phyloP scores from a whole-genome alignment of 2,113 vertebrate species.

The Puntigrus tetrazona region DNA sequence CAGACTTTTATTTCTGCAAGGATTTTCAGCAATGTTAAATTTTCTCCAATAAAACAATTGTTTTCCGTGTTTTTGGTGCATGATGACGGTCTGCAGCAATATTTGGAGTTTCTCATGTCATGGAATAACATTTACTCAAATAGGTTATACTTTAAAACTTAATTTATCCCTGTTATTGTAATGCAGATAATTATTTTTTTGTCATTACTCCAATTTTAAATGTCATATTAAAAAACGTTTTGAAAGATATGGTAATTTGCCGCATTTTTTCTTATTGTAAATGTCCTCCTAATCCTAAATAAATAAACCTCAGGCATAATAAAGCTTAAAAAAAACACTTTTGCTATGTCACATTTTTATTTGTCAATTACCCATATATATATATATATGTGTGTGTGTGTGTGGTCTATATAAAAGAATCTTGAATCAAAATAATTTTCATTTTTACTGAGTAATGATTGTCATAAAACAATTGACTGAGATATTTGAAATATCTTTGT shows the following conservation, averaged over 20 bases:
- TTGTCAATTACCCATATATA: too few species aligned
- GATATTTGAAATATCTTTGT: neutral
- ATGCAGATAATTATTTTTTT: neutral
- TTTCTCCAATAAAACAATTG: neutral
- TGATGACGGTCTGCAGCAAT: neutral
- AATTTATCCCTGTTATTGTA: neutral
- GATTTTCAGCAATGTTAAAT: constrained; percentile 6
- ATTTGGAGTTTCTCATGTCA: neutral
- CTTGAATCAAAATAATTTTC: too few species aligned
- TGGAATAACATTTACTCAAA: neutral
- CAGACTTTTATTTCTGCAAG: constrained; percentile 23
- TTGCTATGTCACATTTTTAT: too few species aligned
- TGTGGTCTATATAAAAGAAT: too few species aligned
- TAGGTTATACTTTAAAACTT: neutral
- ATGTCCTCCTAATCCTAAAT: neutral
- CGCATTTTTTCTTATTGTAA: neutral
- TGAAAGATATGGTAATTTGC: neutral
- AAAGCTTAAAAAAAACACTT: too few species aligned
- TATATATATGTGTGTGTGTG: too few species aligned
- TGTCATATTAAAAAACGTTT: too few species aligned
- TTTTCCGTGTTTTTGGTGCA: neutral
- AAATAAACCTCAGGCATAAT: too few species aligned
- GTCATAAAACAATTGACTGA: neutral
- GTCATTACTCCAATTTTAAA: neutral
- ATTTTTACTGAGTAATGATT: too few species aligned